Evolutionary conservation across 2,888 invertebrate genomes (phyloP).

Genomic region (Teleogryllus oceanicus): DNA sequence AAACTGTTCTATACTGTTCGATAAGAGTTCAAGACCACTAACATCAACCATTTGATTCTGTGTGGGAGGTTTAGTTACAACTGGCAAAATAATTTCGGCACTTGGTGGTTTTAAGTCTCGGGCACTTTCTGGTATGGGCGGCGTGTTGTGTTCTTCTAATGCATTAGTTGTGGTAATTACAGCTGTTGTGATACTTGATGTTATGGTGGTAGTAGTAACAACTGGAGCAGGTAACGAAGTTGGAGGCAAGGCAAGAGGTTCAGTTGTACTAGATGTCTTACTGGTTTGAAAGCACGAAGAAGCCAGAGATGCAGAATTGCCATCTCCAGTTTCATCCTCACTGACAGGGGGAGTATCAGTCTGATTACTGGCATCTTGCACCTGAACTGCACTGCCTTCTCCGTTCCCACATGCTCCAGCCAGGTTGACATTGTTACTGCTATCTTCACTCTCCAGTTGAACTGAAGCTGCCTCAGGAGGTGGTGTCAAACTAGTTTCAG

Average conservation of each 20-base stretch:
- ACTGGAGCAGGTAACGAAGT: not conserved
- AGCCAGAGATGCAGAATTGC: not conserved
- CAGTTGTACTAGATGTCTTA: not conserved
- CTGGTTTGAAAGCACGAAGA: not conserved
- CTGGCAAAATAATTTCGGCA: conserved; percentile 10
- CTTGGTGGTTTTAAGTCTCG: conserved; percentile 30
- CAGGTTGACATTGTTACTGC: not conserved
- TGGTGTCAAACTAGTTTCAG: conserved; percentile 59
- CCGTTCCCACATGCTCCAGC: conserved; percentile 11
- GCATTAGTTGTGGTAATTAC: not conserved
- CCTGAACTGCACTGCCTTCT: conserved; percentile 42
- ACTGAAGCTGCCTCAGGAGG: conserved; percentile 56
- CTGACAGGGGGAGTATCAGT: conserved; percentile 70
- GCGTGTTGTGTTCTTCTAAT: conserved; percentile 24
- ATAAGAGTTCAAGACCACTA: conserved; percentile 75
- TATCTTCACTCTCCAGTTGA: conserved; percentile 31
- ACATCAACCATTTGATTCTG: conserved; percentile 57
- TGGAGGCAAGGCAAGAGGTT: not conserved
- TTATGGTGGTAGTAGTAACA: conserved; percentile 24
- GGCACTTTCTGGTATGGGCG: not conserved
- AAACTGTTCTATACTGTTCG: conserved; percentile 80
- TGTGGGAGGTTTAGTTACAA: conserved; percentile 25
- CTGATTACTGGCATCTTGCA: conserved; percentile 81
- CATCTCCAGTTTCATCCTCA: conserved; percentile 55
- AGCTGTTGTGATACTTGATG: conserved; percentile 26